Evolutionary conservation across 2,113 vertebrate genomes (phyloP), one percentile per base, ranked within the genome.

Genomic region (Elephas maximus): DNA sequence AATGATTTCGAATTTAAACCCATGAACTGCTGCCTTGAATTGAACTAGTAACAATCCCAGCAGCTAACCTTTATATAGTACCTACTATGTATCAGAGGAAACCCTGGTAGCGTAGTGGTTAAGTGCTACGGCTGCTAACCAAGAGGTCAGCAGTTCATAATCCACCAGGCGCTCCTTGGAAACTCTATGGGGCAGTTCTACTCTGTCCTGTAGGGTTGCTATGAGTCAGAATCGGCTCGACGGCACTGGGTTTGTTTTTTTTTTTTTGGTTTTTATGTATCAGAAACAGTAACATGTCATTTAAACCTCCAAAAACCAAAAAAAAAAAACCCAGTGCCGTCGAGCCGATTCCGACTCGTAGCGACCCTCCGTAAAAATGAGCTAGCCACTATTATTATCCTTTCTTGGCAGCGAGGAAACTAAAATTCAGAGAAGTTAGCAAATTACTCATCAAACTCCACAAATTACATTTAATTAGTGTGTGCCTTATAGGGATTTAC

Each of bases 341-440:
- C 37, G 37, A 37, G 37, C 37, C 37, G 37, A 37, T 37, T 37
- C 37, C 37, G 37, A 37, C 37, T 37, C 37, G 37, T 37, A 37
- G 37, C 37, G 37, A 37, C 37, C 37, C 37, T 37, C 37, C 45
- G 67, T 15, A 73, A 57, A 95, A 80, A 80, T 1, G 0, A 90
- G 17, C 21, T 20, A 65, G 7, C 23, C 10, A 67, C 10, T 21
- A 67, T 48, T 88, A n/a, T 37, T 26, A 65, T 2, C 41, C 57
- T 80, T 11, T 74, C 53, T 84, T 28, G 30, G 45, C 15, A 63
- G 53, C 2, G 7, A 88, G 21, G 26, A 92, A 80, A 85, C 69
- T 69, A 83, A 82, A 41, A 24, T 94, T 90, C 28, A 87, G 63
- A 90, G 18, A 87, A 92, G 28, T 84, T 90, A 67, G 8, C 21